These are phyloP conservation scores for Drosophila parthenogenetica DNA, from an alignment of 2,888 invertebrate species.

Conservation along the genomic window DNA sequence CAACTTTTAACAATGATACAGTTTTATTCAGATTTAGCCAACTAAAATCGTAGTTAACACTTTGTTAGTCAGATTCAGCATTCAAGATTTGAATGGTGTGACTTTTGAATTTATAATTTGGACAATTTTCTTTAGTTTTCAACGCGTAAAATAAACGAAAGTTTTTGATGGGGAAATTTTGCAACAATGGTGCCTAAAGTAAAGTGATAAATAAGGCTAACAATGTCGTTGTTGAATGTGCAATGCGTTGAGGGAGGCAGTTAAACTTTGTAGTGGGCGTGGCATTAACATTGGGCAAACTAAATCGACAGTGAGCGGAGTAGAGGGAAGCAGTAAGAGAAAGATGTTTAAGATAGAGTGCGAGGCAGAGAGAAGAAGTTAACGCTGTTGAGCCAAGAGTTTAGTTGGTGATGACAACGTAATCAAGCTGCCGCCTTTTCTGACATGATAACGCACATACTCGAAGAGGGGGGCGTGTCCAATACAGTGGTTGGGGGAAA, in stretches of 20 bases:
- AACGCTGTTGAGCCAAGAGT: constrained; percentile 18
- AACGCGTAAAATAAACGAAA: neutral
- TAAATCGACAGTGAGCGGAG: constrained; percentile 11
- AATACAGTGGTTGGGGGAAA: neutral
- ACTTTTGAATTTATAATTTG: neutral
- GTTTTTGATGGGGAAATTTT: neutral
- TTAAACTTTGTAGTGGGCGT: constrained; percentile 20
- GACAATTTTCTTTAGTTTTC: neutral
- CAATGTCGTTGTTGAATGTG: constrained; percentile 6
- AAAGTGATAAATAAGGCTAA: constrained; percentile 14
- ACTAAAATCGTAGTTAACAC: too few species aligned
- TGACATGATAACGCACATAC: constrained; percentile 62
- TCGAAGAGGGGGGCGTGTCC: neutral
- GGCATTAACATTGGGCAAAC: constrained; percentile 3
- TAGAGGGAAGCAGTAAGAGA: neutral
- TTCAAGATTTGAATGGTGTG: too few species aligned
- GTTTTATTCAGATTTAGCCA: too few species aligned
- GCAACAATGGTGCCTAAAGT: constrained; percentile 1
- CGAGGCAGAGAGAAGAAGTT: too few species aligned
- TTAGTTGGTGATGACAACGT: constrained; percentile 50
- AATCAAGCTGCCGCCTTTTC: constrained; percentile 51
- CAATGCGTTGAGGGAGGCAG: neutral
- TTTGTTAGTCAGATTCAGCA: too few species aligned
- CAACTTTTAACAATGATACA: too few species aligned
- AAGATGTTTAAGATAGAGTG: too few species aligned